Conservation (phyloP, 2,888 invertebrate genomes). For the Cylloceria caligata region DNA sequence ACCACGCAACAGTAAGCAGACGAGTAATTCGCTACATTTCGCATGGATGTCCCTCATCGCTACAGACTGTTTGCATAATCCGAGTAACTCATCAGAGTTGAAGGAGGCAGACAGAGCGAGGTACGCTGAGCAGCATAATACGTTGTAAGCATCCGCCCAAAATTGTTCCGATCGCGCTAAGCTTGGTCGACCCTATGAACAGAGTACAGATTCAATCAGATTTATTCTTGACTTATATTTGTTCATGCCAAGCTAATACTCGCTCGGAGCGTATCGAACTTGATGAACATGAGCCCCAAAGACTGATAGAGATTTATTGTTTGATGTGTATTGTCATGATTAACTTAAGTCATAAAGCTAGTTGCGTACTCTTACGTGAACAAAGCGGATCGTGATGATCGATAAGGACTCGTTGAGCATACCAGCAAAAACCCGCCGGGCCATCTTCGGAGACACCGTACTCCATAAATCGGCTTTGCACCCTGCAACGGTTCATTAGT, state of each 20-base stretch:
- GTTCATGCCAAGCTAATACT: slow-evolving; percentile 37
- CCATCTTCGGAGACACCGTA: slow-evolving; percentile 95
- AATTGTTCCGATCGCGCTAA: slow-evolving; percentile 85
- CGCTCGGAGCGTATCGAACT: background rate
- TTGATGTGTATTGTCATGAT: background rate
- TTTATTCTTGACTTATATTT: slow-evolving; percentile 37
- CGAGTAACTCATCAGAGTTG: slow-evolving; percentile 85
- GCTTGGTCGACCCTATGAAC: slow-evolving; percentile 88
- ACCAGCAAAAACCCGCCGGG: slow-evolving; percentile 93
- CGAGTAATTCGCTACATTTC: slow-evolving; percentile 92
- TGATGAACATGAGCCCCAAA: slow-evolving; percentile 9
- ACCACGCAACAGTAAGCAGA: slow-evolving; percentile 90
- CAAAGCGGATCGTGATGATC: slow-evolving; percentile 92
- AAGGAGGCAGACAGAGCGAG: slow-evolving; percentile 85
- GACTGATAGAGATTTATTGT: background rate
- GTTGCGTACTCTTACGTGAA: slow-evolving; percentile 87
- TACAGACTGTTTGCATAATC: slow-evolving; percentile 88
- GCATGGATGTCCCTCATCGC: slow-evolving; percentile 93
- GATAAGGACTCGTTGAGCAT: slow-evolving; percentile 94
- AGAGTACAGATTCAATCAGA: background rate
- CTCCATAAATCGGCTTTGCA: slow-evolving; percentile 93
- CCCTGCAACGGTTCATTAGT: slow-evolving; percentile 85
- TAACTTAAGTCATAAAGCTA: slow-evolving; percentile 5
- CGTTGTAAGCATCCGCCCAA: slow-evolving; percentile 86
- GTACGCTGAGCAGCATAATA: slow-evolving; percentile 91